Percentiles rank a stretch among this genome's conserved stretches.
Evolutionary conservation across 2,888 invertebrate species (phyloP).

Genomic region (Melanostoma mellinum): DNA sequence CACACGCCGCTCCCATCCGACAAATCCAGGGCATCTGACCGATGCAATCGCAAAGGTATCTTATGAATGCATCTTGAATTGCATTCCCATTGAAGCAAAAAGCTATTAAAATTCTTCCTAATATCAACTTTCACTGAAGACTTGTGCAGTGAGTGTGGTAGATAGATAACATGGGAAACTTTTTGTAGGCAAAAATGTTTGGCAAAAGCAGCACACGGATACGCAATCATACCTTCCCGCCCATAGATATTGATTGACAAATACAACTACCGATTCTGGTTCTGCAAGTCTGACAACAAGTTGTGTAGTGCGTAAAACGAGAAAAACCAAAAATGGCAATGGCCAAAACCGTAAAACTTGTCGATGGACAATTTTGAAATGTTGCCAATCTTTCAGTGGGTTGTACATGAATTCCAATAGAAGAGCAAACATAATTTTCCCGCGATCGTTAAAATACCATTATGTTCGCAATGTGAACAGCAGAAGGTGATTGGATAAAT

Average conservation of each 20-base stretch:
- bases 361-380: conserved; percentile 25
- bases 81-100: conserved; percentile 29
- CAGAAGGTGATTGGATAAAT: conserved; percentile 55
- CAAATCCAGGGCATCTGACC: conserved; percentile 17
- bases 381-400: background rate
- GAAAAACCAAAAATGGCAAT: conserved; percentile 29
- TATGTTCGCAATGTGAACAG: conserved; percentile 9
- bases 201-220: too few relatives aligned
- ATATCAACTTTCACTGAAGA: conserved; percentile 63
- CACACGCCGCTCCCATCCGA: conserved; percentile 4
- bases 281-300: conserved; percentile 62
- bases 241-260: conserved; percentile 19
- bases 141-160: too few relatives aligned
- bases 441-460: conserved; percentile 60
- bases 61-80: conserved; percentile 38
- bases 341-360: conserved; percentile 64
- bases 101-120: conserved; percentile 62
- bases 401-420: too few relatives aligned
- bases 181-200: too few relatives aligned
- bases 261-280: conserved; percentile 50
- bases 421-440: conserved; percentile 38
- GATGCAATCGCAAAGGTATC: background rate
- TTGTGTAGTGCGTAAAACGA: conserved; percentile 33
- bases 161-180: too few relatives aligned
- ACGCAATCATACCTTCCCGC: too few relatives aligned